Percentiles rank a stretch among this genome's conserved stretches.
Evolutionary conservation across 2,113 vertebrate species (phyloP).

Genomic region (Lates calcarifer): DNA sequence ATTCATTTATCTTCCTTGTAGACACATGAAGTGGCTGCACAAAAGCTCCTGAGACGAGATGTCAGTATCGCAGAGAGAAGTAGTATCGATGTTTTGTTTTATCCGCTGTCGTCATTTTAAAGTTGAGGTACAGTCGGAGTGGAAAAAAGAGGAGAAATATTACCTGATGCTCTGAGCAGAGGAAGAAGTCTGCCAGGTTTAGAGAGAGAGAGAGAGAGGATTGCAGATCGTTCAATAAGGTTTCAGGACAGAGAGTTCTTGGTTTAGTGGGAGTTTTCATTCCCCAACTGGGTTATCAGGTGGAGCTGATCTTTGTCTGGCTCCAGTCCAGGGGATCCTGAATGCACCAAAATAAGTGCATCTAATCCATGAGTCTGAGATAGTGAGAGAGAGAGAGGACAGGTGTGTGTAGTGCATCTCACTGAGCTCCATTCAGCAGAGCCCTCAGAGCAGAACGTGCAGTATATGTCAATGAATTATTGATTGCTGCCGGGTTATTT

Average conservation of each 20-base stretch:
- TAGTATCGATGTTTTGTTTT: neutral
- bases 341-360: slow-evolving; percentile 5
- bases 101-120: neutral
- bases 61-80: neutral
- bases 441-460: slow-evolving; percentile 50
- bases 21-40: slow-evolving; percentile 9
- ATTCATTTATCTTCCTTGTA: neutral
- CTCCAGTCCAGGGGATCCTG: slow-evolving; percentile 2
- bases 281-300: slow-evolving; percentile 14
- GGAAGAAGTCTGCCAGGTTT: slow-evolving; percentile 1
- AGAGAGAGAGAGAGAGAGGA: neutral
- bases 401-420: slow-evolving; percentile 24
- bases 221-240: slow-evolving; percentile 26
- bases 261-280: slow-evolving; percentile 22
- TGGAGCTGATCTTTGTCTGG: slow-evolving; percentile 14
- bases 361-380: neutral
- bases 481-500: slow-evolving; percentile 25
- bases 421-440: slow-evolving; percentile 54
- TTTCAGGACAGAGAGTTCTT: slow-evolving; percentile 19
- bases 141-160: neutral
- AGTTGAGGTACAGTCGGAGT: neutral
- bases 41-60: neutral
- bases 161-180: neutral
- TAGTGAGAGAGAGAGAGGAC: neutral
- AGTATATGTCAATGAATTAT: slow-evolving; percentile 71